Percentiles rank a stretch among this genome's conserved stretches.
Evolutionary conservation across 2,888 invertebrate species (phyloP).

Genomic region (Caenorhabditis angaria): DNA sequence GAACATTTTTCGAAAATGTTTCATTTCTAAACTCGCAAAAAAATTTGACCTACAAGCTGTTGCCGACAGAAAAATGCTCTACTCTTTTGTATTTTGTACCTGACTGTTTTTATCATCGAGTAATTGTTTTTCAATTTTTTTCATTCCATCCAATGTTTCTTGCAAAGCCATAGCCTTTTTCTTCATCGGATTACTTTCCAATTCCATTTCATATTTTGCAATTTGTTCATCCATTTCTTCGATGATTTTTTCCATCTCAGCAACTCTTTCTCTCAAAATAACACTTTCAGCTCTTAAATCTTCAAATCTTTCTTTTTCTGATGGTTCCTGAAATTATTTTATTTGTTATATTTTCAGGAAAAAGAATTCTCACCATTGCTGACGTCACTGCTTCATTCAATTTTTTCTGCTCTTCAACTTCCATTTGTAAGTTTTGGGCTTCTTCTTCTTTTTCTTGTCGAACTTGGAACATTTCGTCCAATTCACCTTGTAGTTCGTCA

Average conservation of each 20-base stretch:
- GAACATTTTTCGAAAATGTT: too few relatives aligned
- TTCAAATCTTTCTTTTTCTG: slow-evolving; percentile 69
- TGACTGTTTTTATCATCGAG: slow-evolving; percentile 78
- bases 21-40: too few relatives aligned
- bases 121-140: slow-evolving; percentile 78
- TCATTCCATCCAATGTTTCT: slow-evolving; percentile 20
- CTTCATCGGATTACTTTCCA: slow-evolving; percentile 69
- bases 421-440: slow-evolving; percentile 47
- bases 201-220: slow-evolving; percentile 73
- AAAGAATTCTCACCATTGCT: too few relatives aligned
- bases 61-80: too few relatives aligned
- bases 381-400: slow-evolving; percentile 55
- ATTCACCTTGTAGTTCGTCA: slow-evolving; percentile 43
- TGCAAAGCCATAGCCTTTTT: slow-evolving; percentile 62
- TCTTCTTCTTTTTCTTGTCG: slow-evolving; percentile 75
- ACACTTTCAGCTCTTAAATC: slow-evolving; percentile 76
- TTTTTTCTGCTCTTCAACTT: slow-evolving; percentile 54
- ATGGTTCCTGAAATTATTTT: slow-evolving; percentile 53
- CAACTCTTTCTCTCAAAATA: slow-evolving; percentile 77
- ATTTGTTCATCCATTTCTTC: slow-evolving; percentile 76
- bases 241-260: slow-evolving; percentile 79
- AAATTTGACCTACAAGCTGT: too few relatives aligned
- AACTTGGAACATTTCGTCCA: slow-evolving; percentile 78
- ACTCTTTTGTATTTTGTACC: too few relatives aligned
- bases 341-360: too few relatives aligned